phyloP scores from a whole-genome alignment of 2,888 invertebrate species.

The Auanema freiburgensis region DNA sequence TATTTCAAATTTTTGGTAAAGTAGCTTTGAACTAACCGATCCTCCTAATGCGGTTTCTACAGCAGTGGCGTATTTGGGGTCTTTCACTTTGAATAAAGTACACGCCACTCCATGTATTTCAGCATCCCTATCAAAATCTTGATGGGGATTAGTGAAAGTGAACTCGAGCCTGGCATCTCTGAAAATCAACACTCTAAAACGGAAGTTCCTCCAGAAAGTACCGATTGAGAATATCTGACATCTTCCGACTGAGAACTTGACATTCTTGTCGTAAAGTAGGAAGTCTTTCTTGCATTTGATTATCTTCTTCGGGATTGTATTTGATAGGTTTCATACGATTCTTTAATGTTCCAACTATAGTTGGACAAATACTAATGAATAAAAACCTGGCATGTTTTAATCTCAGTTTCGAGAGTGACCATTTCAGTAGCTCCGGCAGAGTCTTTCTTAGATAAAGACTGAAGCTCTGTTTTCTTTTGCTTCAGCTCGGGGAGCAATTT shows the following conservation, averaged over 20 bases:
- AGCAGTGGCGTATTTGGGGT: constrained; percentile 73
- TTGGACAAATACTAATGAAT: neutral
- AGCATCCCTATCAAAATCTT: constrained; percentile 16
- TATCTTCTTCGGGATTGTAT: constrained; percentile 28
- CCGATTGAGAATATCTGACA: neutral
- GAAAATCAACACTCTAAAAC: constrained; percentile 8
- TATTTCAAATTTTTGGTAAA: neutral
- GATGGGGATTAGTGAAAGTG: constrained; percentile 20
- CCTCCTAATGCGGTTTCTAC: constrained; percentile 84
- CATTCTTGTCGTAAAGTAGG: neutral
- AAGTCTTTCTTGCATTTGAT: neutral
- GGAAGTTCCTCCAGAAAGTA: constrained; percentile 1
- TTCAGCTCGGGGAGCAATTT: constrained; percentile 20
- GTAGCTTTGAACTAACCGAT: constrained; percentile 70
- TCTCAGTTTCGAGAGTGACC: constrained; percentile 54
- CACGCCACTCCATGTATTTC: constrained; percentile 75
- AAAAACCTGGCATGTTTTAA: constrained; percentile 58
- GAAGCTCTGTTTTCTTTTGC: constrained; percentile 26
- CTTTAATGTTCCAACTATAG: constrained; percentile 20
- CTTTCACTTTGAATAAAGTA: constrained; percentile 76
- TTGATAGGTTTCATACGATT: constrained; percentile 20
- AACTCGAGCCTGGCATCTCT: constrained; percentile 20
- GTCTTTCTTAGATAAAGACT: constrained; percentile 18
- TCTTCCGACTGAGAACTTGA: neutral
- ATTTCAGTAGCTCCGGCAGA: constrained; percentile 23